Evolutionary conservation across 2,113 vertebrate genomes (phyloP).

Genomic region (Chloropsis hardwickii): DNA sequence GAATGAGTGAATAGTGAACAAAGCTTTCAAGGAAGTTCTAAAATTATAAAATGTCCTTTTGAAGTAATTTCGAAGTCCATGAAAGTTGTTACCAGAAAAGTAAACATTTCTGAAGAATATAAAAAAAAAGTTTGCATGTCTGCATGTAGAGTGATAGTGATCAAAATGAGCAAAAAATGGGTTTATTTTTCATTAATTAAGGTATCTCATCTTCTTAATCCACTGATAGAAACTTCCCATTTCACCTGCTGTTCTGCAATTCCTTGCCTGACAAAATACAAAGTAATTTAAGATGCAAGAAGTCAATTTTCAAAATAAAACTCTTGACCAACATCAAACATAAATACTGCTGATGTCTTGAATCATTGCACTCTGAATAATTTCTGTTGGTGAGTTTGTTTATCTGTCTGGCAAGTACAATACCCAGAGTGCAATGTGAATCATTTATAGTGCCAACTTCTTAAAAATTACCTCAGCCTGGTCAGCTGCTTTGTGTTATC

Average conservation of each 20-base stretch:
- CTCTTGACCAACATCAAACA: neutral
- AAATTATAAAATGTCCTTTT: neutral
- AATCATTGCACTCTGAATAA: neutral
- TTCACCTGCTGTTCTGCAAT: neutral
- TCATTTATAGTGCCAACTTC: neutral
- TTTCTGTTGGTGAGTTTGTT: neutral
- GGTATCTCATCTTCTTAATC: neutral
- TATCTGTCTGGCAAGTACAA: neutral
- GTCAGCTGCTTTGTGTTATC: slow-evolving; percentile 21
- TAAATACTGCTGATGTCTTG: neutral
- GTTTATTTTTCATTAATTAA: neutral
- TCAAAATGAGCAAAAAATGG: neutral
- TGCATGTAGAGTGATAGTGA: neutral
- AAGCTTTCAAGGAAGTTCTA: neutral
- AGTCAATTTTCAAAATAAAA: neutral
- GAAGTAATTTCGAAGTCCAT: neutral
- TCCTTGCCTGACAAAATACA: neutral
- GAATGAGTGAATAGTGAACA: neutral
- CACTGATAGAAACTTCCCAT: neutral
- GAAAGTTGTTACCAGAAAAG: neutral
- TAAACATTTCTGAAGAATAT: neutral
- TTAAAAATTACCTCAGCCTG: neutral
- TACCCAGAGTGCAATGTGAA: neutral
- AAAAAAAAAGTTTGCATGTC: neutral
- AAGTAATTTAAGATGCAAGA: neutral